Conservation (phyloP, 2,888 invertebrate genomes). For the Meganola albula region DNA sequence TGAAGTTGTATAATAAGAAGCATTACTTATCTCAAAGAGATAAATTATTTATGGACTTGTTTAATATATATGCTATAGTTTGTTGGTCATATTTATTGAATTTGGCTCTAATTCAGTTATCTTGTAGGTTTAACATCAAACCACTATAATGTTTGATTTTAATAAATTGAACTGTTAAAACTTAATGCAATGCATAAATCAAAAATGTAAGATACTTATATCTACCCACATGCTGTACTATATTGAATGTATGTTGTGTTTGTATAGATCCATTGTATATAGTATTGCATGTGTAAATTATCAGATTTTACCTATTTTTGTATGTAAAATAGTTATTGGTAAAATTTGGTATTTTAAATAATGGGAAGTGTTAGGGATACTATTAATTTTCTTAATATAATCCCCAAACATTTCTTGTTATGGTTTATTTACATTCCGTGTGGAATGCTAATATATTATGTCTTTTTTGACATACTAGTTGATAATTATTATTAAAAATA, state of each 20-base stretch:
- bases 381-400: conserved; percentile 24
- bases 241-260: conserved; percentile 34
- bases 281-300: conserved; percentile 43
- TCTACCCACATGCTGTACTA: conserved; percentile 58
- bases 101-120: too few species aligned
- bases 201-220: conserved; percentile 74
- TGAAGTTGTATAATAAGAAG: too few species aligned
- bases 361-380: conserved; percentile 36
- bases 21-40: too few species aligned
- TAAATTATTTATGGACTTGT: too few species aligned
- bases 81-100: too few species aligned
- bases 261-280: conserved; percentile 33
- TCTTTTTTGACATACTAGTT: conserved; percentile 67
- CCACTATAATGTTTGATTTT: conserved; percentile 71
- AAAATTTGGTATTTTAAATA: conserved; percentile 46
- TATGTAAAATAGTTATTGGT: conserved; percentile 28
- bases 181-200: conserved; percentile 74
- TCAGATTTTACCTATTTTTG: conserved; percentile 42
- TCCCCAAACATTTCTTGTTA: conserved; percentile 40
- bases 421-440: conserved; percentile 47
- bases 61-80: too few species aligned
- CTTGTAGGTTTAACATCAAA: conserved; percentile 53
- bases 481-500: conserved; percentile 49
- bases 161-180: conserved; percentile 73
- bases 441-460: conserved; percentile 59